Evolutionary conservation across 2,113 vertebrate species (phyloP).

Genomic region (Chloroceryle aenea): DNA sequence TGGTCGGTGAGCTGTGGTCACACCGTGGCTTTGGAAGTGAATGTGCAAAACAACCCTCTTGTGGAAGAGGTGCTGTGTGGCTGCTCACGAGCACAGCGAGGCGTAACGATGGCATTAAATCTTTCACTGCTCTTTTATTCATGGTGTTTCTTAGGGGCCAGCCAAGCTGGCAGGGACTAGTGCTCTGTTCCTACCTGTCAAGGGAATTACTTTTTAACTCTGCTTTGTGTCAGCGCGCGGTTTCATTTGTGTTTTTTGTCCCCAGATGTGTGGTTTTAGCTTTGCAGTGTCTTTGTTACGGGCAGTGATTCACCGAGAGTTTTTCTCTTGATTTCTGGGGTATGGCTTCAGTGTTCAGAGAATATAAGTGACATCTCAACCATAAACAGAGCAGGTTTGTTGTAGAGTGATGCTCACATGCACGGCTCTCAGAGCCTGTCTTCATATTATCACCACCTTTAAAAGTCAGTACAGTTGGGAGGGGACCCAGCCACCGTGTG

Average conservation of each 20-base stretch:
- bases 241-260: background rate
- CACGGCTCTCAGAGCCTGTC: background rate
- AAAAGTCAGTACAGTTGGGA: background rate
- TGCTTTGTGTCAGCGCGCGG: background rate
- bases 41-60: background rate
- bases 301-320: background rate
- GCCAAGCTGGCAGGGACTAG: background rate
- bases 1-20: background rate
- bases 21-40: background rate
- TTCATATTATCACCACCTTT: background rate
- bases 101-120: background rate
- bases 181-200: background rate
- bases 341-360: background rate
- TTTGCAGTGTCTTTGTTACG: background rate
- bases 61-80: background rate
- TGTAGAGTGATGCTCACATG: background rate
- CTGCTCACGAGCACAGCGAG: background rate
- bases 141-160: background rate
- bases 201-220: background rate
- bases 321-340: background rate
- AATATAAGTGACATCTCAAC: background rate
- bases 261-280: background rate
- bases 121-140: background rate
- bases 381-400: background rate
- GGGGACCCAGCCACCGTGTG: rapidly evolving